Base-by-base conservation (phyloP, 2,888 invertebrate species). In the Epiblema foenella region DNA sequence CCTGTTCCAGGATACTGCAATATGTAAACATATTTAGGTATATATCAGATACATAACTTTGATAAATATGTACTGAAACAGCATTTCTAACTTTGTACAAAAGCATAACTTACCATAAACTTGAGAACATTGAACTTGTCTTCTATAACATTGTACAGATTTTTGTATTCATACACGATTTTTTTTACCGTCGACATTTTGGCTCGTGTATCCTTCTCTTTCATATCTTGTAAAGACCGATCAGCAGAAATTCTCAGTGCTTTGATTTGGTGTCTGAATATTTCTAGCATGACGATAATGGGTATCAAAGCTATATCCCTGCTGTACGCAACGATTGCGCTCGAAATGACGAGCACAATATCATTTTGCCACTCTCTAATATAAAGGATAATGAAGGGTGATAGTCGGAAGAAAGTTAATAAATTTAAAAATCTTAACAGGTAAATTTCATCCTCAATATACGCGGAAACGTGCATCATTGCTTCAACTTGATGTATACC, bases 111-210 rank as follows among this genome's bases (percentile, higher is more conserved):
- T 64, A 64, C 64, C 64, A 54, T 24, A 18, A 54, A 54, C n/a
- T 64, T 52, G 11, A 54, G 11, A 2, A 54, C 20, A 54, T 39
- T 10, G n/a, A 64, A 64, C n/a, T 64, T 52, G 20, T 52, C 15
- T 63, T 63, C 64, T 10, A 52, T 63, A 0, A 63, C 63, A 10
- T 52, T 11, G 8, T 33, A 52, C 1, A 64, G 52, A n/a, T 64
- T 64, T 18, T 54, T 64, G 64, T 64, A 64, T 20, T 39, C 15
- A 20, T 64, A 39, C 20, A 64, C 20, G 3, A 52, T 33, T 39
- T 64, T 54, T n/a, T 64, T 64, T 64, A 64, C 52, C 20, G 20
- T 64, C n/a, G 52, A 37, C 3, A 54, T 20, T 39, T 64, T 64
- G 5, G 39, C 2, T 20, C 52, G 52, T 24, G 29, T 39, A 15